These are phyloP conservation scores for Hippocampus zosterae DNA, from an alignment of 2,113 vertebrate genomes.

Conservation along the genomic window DNA sequence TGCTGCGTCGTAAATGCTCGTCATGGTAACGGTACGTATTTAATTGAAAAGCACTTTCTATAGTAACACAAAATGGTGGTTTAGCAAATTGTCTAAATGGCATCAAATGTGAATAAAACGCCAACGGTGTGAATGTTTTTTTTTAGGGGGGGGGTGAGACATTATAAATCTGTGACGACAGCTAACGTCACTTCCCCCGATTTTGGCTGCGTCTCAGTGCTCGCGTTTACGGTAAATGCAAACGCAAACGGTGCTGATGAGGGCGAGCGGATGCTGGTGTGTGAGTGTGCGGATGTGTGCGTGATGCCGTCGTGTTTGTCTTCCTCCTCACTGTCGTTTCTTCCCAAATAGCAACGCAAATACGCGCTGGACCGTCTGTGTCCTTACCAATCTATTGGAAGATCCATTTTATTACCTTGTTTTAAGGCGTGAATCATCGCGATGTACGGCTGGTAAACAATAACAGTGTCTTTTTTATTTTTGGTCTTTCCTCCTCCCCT, in stretches of 20 bases:
- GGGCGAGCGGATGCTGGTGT: constrained; percentile 67
- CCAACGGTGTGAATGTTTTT: background rate
- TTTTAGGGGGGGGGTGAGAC: too few species aligned
- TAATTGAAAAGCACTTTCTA: background rate
- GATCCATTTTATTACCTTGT: background rate
- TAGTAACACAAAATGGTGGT: background rate
- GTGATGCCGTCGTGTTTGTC: constrained; percentile 70
- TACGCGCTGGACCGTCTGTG: background rate
- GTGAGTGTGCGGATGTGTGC: constrained; percentile 29
- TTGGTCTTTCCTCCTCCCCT: background rate
- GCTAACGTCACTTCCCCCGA: constrained; percentile 21
- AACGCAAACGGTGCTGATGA: constrained; percentile 70
- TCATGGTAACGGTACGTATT: background rate
- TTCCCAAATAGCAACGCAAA: constrained; percentile 1
- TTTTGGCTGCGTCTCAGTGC: constrained; percentile 28
- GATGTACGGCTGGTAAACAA: constrained; percentile 8
- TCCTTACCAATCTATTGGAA: background rate
- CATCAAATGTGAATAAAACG: background rate
- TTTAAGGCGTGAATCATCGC: background rate
- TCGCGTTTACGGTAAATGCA: constrained; percentile 67
- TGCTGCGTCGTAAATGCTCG: background rate
- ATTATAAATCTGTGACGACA: background rate
- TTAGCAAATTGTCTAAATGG: background rate
- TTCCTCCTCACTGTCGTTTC: constrained; percentile 67
- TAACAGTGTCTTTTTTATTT: background rate